Evolutionary conservation across 2,113 vertebrate species (phyloP), one percentile per base, ranked within the genome.

Genomic region (Physeter macrocephalus): DNA sequence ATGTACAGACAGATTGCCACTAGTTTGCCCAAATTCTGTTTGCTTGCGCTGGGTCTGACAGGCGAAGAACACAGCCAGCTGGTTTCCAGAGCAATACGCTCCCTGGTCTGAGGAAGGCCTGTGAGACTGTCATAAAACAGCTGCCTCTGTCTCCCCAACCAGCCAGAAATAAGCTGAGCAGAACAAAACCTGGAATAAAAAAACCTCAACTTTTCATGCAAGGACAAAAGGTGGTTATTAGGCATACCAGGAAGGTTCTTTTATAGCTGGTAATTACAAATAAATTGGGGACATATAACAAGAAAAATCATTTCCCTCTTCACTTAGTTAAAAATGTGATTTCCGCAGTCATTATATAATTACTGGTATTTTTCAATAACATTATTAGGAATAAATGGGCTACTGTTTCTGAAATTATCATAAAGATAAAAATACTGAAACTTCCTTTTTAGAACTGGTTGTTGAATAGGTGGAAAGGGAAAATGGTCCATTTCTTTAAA

Each of bases 221-320:
- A 98, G 98, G 98, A 99, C 98, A 99, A 99, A 99, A 99, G 98
- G 96, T 98, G 69, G 98, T 98, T 98, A 99, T 99, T 99, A 99
- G 98, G 98, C 98, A 98, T 99, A 99, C 98, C 99, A 99, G 98
- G 98, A 98, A 99, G 98, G 98, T 98, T 98, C 98, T 99, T 99
- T 99, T 98, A 98, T 98, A 97, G 85, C 96, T 98, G 92, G 97
- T 99, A 99, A 99, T 99, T 99, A 99, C 98, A 98, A 98, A 99
- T 98, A 99, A 99, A 99, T 99, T 99, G 98, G 98, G 98, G 97
- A 98, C 92, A 98, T 98, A 98, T 96, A 98, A 99, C 98, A 98
- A 98, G 98, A 98, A 98, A 98, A 98, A 98, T 98, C 18, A 98
- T 98, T 99, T 98, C 97, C 98, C 98, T 98, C 98, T 99, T 98